Percentiles rank a stretch among this genome's conserved stretches.
Conservation (phyloP, 2,797 vertebrate species). For the Phrynocephalus vlangalii region DNA sequence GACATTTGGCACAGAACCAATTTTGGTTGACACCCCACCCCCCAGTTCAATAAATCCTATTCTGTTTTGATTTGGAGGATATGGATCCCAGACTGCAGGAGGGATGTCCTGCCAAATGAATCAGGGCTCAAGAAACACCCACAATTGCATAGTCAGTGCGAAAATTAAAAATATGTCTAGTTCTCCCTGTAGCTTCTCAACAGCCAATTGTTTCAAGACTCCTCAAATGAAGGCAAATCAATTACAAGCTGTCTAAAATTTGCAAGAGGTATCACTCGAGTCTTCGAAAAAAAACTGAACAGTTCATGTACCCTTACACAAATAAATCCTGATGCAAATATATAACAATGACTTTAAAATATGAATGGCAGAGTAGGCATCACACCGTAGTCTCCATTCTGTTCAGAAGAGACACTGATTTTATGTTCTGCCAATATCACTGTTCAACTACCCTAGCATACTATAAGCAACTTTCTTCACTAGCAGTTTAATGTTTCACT, state of each 20-base stretch:
- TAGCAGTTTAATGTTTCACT: slow-evolving; percentile 20
- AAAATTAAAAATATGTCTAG: not conserved
- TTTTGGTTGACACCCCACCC: no score
- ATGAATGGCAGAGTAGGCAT: not conserved
- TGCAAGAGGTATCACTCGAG: no score
- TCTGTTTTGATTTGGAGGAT: no score
- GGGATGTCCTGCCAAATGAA: no score
- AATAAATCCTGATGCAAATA: not conserved
- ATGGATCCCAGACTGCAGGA: no score
- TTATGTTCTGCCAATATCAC: not conserved
- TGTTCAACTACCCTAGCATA: not conserved
- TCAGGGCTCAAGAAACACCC: not conserved
- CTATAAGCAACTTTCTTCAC: not conserved
- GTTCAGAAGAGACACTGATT: rapidly evolving
- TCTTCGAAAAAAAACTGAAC: not conserved
- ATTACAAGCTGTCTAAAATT: not conserved
- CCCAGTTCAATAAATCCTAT: no score
- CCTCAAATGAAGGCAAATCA: not conserved
- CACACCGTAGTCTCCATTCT: not conserved
- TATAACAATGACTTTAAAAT: not conserved
- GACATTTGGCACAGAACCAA: no score
- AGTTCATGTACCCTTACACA: not conserved
- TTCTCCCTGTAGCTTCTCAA: not conserved
- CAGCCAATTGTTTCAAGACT: not conserved
- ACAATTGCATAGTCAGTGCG: not conserved